Evolutionary conservation across 2,888 invertebrate species (phyloP).

Genomic region (Lathronympha strigana): DNA sequence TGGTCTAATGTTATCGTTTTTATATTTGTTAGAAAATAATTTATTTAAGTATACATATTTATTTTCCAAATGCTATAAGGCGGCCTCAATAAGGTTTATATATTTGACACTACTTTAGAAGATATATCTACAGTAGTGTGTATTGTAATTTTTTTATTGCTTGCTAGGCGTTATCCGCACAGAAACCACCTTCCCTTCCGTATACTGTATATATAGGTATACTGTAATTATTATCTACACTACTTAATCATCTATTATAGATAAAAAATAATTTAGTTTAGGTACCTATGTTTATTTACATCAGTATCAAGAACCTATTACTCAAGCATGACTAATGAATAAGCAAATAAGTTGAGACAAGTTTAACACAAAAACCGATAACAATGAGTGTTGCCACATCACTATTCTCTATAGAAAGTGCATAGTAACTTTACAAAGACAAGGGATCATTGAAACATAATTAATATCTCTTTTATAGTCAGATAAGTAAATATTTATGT

Average conservation of each 20-base stretch:
- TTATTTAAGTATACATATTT: not conserved
- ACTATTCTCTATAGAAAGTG: slow-evolving; percentile 7
- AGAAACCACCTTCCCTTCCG: too few relatives aligned
- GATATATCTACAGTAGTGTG: too few relatives aligned
- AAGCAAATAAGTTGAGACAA: slow-evolving; percentile 15
- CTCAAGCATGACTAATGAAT: not conserved
- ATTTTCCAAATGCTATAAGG: too few relatives aligned
- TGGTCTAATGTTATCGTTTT: not conserved
- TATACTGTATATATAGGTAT: too few relatives aligned
- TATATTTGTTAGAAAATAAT: not conserved
- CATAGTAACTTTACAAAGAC: not conserved
- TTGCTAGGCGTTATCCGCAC: too few relatives aligned
- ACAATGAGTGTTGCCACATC: slow-evolving; percentile 23
- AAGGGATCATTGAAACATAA: not conserved
- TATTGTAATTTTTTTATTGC: too few relatives aligned
- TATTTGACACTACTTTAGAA: too few relatives aligned
- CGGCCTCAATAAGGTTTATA: too few relatives aligned
- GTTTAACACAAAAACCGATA: slow-evolving; percentile 19
- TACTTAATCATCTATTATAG: too few relatives aligned
- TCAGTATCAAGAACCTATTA: not conserved
- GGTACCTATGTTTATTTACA: not conserved
- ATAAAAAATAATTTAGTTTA: not conserved
- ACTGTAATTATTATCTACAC: not conserved
- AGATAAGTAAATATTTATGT: not conserved
- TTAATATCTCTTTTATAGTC: not conserved